These are phyloP conservation scores for Acropternis orthonyx DNA, from an alignment of 2,797 vertebrate genomes.

Conservation along the genomic window DNA sequence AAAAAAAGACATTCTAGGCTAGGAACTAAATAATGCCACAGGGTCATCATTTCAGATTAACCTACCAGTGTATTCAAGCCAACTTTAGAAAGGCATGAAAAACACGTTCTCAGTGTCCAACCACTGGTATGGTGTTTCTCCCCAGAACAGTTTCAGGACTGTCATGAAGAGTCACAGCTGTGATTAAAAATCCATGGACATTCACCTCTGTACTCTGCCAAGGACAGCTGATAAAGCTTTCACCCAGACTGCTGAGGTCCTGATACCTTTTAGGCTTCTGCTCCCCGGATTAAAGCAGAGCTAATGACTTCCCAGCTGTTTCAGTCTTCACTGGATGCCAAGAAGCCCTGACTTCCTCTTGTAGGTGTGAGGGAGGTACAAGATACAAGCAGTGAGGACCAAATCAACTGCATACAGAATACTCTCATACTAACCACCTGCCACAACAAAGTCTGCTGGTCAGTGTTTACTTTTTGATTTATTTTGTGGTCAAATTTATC, in stretches of 20 bases:
- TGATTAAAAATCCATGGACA: background rate
- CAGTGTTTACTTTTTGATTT: background rate
- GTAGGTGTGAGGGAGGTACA: background rate
- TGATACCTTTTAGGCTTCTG: background rate
- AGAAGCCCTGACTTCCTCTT: background rate
- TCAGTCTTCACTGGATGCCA: background rate
- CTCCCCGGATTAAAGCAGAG: background rate
- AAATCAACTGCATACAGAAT: background rate
- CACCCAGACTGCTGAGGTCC: background rate
- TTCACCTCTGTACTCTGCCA: background rate
- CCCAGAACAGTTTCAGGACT: background rate
- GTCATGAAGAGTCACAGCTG: background rate
- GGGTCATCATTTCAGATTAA: background rate
- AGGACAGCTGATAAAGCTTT: background rate
- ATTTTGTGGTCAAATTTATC: background rate
- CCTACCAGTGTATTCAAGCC: background rate
- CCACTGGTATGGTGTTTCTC: background rate
- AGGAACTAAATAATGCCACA: background rate
- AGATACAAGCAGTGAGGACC: background rate
- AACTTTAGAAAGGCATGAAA: background rate
- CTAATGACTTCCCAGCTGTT: background rate
- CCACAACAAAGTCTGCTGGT: background rate
- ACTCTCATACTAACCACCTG: background rate
- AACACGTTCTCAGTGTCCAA: rapidly evolving
- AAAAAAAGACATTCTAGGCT: background rate